phyloP scores from a whole-genome alignment of 2,797 vertebrate species.

The Bryconaethiops microstoma region DNA sequence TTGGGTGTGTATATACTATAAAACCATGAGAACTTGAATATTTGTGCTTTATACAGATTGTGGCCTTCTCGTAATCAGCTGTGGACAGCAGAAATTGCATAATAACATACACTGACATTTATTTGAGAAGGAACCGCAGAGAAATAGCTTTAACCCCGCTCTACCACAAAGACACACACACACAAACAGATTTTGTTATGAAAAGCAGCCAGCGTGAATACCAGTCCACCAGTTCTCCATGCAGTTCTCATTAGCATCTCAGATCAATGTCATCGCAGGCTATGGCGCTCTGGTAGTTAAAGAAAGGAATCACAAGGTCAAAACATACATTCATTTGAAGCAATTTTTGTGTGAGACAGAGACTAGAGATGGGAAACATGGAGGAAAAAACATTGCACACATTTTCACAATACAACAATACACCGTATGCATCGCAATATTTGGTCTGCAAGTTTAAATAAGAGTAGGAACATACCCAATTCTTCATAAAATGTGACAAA shows the following conservation, averaged over 20 bases:
- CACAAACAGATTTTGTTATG: background rate
- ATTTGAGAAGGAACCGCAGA: conserved; percentile 17
- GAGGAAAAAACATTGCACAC: too few species aligned
- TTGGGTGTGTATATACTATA: conserved; percentile 11
- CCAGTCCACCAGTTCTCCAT: background rate
- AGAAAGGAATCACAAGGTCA: background rate
- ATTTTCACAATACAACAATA: too few species aligned
- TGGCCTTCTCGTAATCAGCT: background rate
- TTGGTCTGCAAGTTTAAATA: too few species aligned
- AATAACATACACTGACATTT: conserved; percentile 15
- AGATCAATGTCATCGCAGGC: background rate
- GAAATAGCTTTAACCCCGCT: conserved; percentile 2
- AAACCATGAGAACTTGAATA: conserved; percentile 26
- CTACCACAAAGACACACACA: background rate
- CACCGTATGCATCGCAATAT: too few species aligned
- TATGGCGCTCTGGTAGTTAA: background rate
- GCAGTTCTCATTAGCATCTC: background rate
- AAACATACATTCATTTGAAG: background rate
- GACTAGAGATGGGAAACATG: background rate
- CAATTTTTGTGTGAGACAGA: background rate
- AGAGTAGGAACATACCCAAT: too few species aligned
- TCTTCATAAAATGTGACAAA: too few species aligned
- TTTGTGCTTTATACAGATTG: conserved; percentile 21
- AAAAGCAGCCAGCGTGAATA: background rate
- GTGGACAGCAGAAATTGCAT: conserved; percentile 16